Conservation (phyloP, 2,888 invertebrate genomes). For the Syritta pipiens region DNA sequence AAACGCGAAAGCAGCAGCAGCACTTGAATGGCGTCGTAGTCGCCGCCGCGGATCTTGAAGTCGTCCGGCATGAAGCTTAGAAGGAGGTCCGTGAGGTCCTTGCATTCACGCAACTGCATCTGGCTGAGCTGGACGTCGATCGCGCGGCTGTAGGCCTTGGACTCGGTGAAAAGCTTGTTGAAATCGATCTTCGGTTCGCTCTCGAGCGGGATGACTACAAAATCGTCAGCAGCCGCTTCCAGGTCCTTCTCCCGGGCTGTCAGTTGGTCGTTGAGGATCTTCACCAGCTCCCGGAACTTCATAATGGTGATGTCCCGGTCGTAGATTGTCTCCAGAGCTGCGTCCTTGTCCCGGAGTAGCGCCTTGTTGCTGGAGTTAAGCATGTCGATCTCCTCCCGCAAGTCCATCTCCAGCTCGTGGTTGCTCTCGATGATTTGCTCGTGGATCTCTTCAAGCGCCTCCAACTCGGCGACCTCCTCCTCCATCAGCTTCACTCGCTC, state of each 20-base stretch:
- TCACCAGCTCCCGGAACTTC: conserved; percentile 96
- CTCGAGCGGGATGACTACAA: conserved; percentile 75
- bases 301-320: conserved; percentile 95
- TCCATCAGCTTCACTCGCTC: conserved; percentile 92
- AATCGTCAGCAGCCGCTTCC: conserved; percentile 75
- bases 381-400: conserved; percentile 96
- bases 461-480: conserved; percentile 94
- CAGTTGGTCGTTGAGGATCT: conserved; percentile 90
- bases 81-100: conserved; percentile 91
- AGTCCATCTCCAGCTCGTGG: conserved; percentile 94
- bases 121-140: conserved; percentile 94
- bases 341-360: conserved; percentile 90
- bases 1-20: conserved; percentile 92
- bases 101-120: conserved; percentile 92
- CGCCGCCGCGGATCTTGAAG: conserved; percentile 89
- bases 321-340: conserved; percentile 92
- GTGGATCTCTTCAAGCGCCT: conserved; percentile 95
- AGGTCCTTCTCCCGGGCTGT: conserved; percentile 82
- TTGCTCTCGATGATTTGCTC: conserved; percentile 97
- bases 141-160: conserved; percentile 86
- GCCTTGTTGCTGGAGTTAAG: conserved; percentile 90
- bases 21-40: conserved; percentile 94
- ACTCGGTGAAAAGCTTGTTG: conserved; percentile 83
- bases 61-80: conserved; percentile 97
- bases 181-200: conserved; percentile 84